Conservation (phyloP, 2,797 vertebrate species). For the Premnoplex brunnescens region DNA sequence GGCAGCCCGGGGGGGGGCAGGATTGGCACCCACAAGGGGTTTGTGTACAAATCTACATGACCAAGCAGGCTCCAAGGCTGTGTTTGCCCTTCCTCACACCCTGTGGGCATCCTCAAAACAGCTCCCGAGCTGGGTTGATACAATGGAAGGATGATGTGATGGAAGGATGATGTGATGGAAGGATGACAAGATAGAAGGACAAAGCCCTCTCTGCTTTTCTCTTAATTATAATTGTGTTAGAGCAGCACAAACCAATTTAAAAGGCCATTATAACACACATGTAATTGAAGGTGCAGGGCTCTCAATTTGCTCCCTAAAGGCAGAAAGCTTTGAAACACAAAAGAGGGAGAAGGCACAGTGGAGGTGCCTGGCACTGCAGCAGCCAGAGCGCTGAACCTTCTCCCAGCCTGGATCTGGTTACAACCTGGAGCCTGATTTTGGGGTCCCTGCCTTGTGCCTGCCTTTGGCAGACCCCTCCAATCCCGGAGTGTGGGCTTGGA, state of each 20-base stretch:
- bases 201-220: background rate
- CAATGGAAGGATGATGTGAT: background rate
- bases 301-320: background rate
- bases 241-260: background rate
- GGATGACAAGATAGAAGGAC: background rate
- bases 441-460: accelerated
- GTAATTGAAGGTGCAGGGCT: background rate
- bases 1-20: background rate
- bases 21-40: background rate
- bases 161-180: background rate
- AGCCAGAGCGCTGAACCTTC: background rate
- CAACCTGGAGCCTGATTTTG: accelerated
- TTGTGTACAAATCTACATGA: background rate
- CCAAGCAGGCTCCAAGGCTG: background rate
- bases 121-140: background rate
- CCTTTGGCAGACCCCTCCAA: accelerated
- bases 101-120: background rate
- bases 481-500: accelerated
- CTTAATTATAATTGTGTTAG: background rate
- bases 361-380: background rate
- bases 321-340: background rate
- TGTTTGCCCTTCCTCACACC: background rate
- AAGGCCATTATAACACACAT: constrained; percentile 12
- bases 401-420: background rate
- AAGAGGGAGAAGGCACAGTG: background rate